These are phyloP conservation scores for Acromyrmex heyeri DNA, from an alignment of 1,140 invertebrate genomes.

Conservation along the genomic window DNA sequence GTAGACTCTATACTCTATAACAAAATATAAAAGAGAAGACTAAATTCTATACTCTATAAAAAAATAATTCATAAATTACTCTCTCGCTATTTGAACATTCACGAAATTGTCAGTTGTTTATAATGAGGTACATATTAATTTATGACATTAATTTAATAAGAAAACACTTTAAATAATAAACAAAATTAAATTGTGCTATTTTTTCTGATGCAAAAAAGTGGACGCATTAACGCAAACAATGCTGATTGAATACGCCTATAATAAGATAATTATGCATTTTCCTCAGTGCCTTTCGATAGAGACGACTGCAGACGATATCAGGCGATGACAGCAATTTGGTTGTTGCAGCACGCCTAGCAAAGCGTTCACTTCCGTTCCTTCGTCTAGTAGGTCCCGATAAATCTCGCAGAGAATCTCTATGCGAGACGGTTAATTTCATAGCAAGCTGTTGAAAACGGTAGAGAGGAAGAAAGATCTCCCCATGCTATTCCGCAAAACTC, in stretches of 20 bases:
- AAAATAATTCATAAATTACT: neutral
- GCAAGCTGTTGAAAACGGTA: neutral
- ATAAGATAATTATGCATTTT: conserved; percentile 79
- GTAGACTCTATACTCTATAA: neutral
- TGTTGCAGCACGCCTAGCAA: conserved; percentile 68
- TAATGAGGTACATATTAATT: neutral
- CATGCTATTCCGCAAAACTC: neutral
- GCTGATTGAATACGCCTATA: conserved; percentile 61
- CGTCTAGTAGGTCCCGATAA: neutral
- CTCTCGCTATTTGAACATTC: neutral
- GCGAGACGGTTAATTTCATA: conserved; percentile 49
- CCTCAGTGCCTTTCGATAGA: conserved; percentile 58
- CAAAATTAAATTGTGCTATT: neutral
- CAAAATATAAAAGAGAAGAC: neutral
- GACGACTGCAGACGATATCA: conserved; percentile 57
- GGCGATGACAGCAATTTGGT: conserved; percentile 73
- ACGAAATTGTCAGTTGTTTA: neutral
- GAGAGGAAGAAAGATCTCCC: neutral
- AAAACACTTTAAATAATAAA: neutral
- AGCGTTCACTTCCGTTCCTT: conserved; percentile 73
- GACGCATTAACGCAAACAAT: conserved; percentile 18
- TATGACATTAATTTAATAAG: neutral
- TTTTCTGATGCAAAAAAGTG: neutral
- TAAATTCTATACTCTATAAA: neutral
- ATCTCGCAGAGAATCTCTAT: conserved; percentile 28